phyloP scores from a whole-genome alignment of 1,140 invertebrate genomes.

The Caenorhabditis tropicalis region DNA sequence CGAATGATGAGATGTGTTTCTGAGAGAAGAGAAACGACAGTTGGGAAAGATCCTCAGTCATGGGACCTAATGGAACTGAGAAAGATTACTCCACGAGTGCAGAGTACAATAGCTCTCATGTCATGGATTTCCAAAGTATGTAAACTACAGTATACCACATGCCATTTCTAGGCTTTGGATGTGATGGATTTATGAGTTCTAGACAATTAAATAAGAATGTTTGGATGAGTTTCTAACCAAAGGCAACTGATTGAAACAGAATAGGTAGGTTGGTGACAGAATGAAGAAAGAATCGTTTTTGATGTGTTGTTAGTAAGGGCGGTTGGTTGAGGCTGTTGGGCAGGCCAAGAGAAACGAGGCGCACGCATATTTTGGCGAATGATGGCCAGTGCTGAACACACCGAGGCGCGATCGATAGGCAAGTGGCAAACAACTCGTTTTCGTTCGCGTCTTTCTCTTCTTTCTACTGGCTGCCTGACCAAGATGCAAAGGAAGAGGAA shows the following conservation, averaged over 20 bases:
- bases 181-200: too few relatives aligned
- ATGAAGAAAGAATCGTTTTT: conserved; percentile 42
- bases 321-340: background rate
- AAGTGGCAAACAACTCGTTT: conserved; percentile 41
- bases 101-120: too few relatives aligned
- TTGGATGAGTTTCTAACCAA: background rate
- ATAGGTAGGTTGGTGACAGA: background rate
- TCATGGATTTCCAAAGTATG: too few relatives aligned
- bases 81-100: background rate
- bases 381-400: conserved; percentile 24
- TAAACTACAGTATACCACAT: too few relatives aligned
- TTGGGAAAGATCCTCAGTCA: background rate
- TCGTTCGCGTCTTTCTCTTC: conserved; percentile 34
- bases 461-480: conserved; percentile 14
- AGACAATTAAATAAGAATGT: background rate
- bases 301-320: conserved; percentile 38
- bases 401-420: conserved; percentile 28
- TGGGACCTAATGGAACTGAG: background rate
- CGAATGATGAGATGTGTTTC: conserved; percentile 7
- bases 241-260: background rate
- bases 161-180: too few relatives aligned
- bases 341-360: conserved; percentile 29
- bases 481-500: background rate
- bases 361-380: conserved; percentile 39
- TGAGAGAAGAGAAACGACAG: background rate